These are phyloP conservation scores for Prochilodus magdalenae DNA, from an alignment of 2,113 vertebrate genomes.

Conservation along the genomic window DNA sequence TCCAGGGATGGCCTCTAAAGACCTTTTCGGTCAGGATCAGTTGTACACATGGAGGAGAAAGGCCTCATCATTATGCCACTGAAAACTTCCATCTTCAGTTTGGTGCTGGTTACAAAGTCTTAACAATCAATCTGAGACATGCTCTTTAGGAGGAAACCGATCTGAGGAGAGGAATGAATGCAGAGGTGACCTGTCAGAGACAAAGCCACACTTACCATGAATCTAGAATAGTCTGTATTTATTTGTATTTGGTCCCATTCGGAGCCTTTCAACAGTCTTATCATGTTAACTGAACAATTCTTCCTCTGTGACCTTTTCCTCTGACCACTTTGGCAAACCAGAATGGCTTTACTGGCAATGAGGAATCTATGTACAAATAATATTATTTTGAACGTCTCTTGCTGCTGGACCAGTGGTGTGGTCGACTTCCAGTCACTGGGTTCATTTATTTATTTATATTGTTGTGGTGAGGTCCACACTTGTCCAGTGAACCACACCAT, in stretches of 20 bases:
- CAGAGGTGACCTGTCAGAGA: no score
- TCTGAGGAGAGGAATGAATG: background rate
- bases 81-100: no score
- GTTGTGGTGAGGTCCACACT: background rate
- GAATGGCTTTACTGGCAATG: conserved; percentile 40
- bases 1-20: no score
- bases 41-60: no score
- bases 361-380: background rate
- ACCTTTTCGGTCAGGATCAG: no score
- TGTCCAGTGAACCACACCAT: conserved; percentile 21
- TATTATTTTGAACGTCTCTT: conserved; percentile 3
- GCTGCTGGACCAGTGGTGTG: background rate
- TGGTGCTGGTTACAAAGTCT: no score
- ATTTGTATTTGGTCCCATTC: conserved; percentile 7
- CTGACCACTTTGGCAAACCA: conserved; percentile 26
- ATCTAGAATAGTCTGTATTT: background rate
- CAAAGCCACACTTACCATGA: background rate
- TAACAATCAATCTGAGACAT: no score
- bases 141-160: no score
- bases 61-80: no score
- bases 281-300: background rate
- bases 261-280: background rate
- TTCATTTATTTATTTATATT: conserved; percentile 21
- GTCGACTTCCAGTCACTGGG: background rate
- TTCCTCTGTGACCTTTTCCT: conserved; percentile 17